These are phyloP conservation scores for Cremastinae sp. DNA, from an alignment of 2,888 invertebrate genomes.

Conservation along the genomic window DNA sequence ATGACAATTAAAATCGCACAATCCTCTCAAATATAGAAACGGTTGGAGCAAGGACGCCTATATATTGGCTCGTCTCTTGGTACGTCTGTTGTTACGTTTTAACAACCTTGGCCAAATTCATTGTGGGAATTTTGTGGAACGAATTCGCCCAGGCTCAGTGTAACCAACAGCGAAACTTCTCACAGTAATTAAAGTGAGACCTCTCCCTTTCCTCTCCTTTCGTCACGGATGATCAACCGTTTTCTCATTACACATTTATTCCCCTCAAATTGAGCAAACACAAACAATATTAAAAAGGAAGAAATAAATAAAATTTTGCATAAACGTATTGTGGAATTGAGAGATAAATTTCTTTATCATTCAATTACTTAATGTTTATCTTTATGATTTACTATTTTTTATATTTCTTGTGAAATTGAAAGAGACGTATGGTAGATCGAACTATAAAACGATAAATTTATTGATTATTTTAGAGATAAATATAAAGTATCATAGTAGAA, in stretches of 20 bases:
- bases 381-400: too few species aligned
- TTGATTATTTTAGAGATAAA: too few species aligned
- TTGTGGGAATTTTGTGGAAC: conserved; percentile 58
- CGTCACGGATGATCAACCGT: conserved; percentile 55
- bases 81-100: conserved; percentile 21
- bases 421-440: too few species aligned
- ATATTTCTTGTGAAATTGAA: too few species aligned
- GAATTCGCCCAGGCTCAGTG: conserved; percentile 13
- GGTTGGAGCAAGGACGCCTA: background rate
- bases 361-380: too few species aligned
- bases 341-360: too few species aligned
- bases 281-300: too few species aligned
- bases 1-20: conserved; percentile 49
- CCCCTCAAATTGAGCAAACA: too few species aligned
- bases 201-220: conserved; percentile 16
- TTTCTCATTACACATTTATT: conserved; percentile 33
- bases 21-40: conserved; percentile 31
- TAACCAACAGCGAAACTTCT: conserved; percentile 40
- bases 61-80: conserved; percentile 12
- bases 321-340: too few species aligned
- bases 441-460: too few species aligned
- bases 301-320: too few species aligned
- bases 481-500: too few species aligned
- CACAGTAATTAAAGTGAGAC: conserved; percentile 59
- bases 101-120: conserved; percentile 40